Evolutionary conservation across 2,888 invertebrate species (phyloP).

Genomic region (Polietes domitor): DNA sequence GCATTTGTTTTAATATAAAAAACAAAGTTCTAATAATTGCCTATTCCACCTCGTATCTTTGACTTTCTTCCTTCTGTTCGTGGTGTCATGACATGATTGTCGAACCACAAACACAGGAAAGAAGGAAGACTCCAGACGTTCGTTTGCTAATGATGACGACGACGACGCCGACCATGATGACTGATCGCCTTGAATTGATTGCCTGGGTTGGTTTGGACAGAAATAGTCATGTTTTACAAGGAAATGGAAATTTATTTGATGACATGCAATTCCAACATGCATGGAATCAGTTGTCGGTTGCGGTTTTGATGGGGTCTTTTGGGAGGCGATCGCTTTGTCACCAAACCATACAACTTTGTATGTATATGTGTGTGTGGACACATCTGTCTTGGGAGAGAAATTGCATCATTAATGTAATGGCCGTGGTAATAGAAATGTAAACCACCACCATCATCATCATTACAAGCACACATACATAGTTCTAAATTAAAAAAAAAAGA

Average conservation of each 20-base stretch:
- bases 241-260: constrained; percentile 59
- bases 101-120: neutral
- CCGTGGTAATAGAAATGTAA: constrained; percentile 7
- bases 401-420: neutral
- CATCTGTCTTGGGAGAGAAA: neutral
- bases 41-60: neutral
- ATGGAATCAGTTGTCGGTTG: neutral
- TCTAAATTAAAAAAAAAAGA: neutral
- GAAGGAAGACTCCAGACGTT: neutral
- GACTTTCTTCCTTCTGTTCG: neutral
- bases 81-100: constrained; percentile 14
- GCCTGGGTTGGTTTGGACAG: constrained; percentile 8
- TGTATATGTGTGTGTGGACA: too few species aligned
- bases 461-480: too few species aligned
- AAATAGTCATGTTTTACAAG: constrained; percentile 61
- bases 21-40: neutral
- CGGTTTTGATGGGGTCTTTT: neutral
- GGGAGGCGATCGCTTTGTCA: neutral
- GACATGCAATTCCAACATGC: constrained; percentile 49
- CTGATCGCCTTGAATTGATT: constrained; percentile 55
- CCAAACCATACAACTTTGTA: neutral
- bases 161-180: constrained; percentile 31
- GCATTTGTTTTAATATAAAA: too few species aligned
- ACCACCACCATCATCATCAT: too few species aligned
- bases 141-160: neutral